Evolutionary conservation across 2,797 vertebrate genomes (phyloP), one percentile per base, ranked within the genome.

Genomic region (Staurois parvus): DNA sequence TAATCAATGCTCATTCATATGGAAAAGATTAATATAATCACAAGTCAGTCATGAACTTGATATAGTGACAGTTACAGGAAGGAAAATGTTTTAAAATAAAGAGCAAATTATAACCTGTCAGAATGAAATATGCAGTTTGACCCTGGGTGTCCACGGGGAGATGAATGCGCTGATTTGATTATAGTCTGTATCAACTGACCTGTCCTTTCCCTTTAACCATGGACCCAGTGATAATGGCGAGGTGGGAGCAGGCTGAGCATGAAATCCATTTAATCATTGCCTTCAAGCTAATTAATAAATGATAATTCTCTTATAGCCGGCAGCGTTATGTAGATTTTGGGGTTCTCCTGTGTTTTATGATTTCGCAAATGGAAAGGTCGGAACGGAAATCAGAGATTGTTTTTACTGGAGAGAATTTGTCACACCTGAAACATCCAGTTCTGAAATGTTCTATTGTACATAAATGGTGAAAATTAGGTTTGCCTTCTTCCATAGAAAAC

Each of bases 151-250:
- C 40, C 26, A 40, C 7, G 59, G 7, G 12, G 19, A 40, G 52
- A 81, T 37, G 79, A 70, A 62, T 67, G 4, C 34, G 26, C 30
- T 72, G 29, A 81, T 62, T 73, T 62, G 79, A 81, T 81, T 81
- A 81, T 29, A 24, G 79, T 12, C 52, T 15, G 32, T 42, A 62
- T 64, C 59, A 81, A n/a, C 29, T 29, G 32, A 72, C 72, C 37
- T 29, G 15, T n/a, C 52, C 64, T 37, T 77, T 80, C 52, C 32
- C 78, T 80, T 80, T 80, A 80, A 72, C 59, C 70, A 52, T 19
- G 24, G 67, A n/a, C n/a, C 6, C 13, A 15, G 68, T 72, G 34
- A 64, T 59, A 64, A 81, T 81, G 30, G 37, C 48, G 40, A 48
- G 34, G 21, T 15, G 29, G 32, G 26, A 19, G 19, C 83, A 37